phyloP scores from a whole-genome alignment of 2,113 vertebrate genomes.

The Isichthys henryi region DNA sequence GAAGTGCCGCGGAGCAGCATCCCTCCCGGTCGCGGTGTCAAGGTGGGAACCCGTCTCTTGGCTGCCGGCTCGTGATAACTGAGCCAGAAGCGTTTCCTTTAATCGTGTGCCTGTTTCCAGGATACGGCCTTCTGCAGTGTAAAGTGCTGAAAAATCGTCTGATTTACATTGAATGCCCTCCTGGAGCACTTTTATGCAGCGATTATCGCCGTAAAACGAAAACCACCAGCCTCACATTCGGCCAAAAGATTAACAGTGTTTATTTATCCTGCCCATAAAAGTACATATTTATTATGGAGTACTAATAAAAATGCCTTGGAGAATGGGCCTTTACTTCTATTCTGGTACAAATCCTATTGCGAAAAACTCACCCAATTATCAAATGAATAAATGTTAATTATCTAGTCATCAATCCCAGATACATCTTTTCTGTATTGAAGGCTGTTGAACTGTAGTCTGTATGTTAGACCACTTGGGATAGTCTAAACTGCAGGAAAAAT shows the following conservation, averaged over 20 bases:
- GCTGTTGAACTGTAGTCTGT: not conserved
- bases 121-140: not conserved
- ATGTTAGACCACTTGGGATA: not conserved
- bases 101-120: not conserved
- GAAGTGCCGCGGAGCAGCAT: not conserved
- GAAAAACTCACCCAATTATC: not conserved
- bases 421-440: not conserved
- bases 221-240: not conserved
- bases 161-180: not conserved
- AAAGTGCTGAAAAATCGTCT: not conserved
- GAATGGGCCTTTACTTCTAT: not conserved
- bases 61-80: not conserved
- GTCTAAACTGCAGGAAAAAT: not conserved
- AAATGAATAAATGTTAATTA: slow-evolving; percentile 1
- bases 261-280: not conserved
- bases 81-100: not conserved
- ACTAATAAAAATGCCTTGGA: not conserved
- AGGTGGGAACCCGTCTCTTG: not conserved
- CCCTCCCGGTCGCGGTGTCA: not conserved
- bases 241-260: not conserved
- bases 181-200: not conserved
- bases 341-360: not conserved
- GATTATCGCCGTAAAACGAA: not conserved
- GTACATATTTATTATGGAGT: not conserved
- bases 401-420: not conserved